A percentile compares a stretch with the other conserved stretches of the same genome.
phyloP scores from a whole-genome alignment of 1,140 invertebrate species.

The Orchesella cincta region DNA sequence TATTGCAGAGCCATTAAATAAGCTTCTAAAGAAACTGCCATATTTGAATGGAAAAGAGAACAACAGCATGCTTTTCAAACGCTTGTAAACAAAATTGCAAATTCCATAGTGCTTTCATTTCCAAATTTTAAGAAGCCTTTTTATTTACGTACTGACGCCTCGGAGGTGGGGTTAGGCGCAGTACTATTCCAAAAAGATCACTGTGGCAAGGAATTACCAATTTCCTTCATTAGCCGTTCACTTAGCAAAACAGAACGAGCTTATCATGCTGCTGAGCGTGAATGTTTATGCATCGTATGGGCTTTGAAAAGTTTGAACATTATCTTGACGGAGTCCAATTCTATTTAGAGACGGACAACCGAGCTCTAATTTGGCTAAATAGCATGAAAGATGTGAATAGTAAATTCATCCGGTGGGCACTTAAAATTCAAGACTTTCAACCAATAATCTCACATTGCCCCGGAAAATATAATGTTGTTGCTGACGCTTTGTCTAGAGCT shows the following conservation, averaged over 20 bases:
- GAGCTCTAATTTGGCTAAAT: constrained; percentile 10
- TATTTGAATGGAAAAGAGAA: constrained; percentile 53
- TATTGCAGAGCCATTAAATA: constrained; percentile 54
- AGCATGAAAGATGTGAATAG: background rate
- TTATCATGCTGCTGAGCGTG: background rate
- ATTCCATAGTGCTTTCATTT: background rate
- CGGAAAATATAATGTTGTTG: constrained; percentile 8
- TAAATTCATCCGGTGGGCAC: constrained; percentile 14
- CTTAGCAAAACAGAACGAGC: background rate
- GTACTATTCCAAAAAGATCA: background rate
- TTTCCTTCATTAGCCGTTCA: background rate
- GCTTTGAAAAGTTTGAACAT: constrained; percentile 28
- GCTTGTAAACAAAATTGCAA: constrained; percentile 47
- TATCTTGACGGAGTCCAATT: constrained; percentile 4
- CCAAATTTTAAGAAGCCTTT: constrained; percentile 24
- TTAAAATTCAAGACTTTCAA: constrained; percentile 23
- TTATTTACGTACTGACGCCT: constrained; percentile 16
- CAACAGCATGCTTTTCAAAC: constrained; percentile 52
- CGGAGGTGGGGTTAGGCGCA: background rate
- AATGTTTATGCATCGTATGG: constrained; percentile 17
- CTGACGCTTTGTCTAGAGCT: background rate
- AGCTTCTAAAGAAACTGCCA: constrained; percentile 53
- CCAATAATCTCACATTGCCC: background rate
- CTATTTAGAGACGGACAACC: constrained; percentile 8
- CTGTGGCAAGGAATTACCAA: background rate